Evolutionary conservation across 2,888 invertebrate species (phyloP).

Genomic region (Therioaphis trifolii): DNA sequence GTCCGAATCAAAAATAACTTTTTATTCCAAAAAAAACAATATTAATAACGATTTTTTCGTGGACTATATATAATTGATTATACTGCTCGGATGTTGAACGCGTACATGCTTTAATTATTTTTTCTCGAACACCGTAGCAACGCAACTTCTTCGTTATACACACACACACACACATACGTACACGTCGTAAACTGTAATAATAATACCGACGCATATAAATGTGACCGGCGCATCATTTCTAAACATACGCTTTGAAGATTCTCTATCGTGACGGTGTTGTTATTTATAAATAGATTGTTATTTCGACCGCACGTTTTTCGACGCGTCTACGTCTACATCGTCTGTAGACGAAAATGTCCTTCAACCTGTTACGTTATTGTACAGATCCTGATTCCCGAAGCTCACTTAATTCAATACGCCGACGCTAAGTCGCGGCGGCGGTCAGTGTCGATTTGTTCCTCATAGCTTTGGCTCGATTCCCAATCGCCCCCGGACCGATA

Average conservation of each 20-base stretch:
- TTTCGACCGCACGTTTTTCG: background rate
- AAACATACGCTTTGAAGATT: background rate
- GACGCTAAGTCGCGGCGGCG: background rate
- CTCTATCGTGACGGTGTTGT: background rate
- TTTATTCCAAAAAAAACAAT: background rate
- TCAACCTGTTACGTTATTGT: conserved; percentile 3
- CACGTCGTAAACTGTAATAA: too few species aligned
- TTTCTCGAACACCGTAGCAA: background rate
- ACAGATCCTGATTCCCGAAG: background rate
- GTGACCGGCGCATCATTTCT: background rate
- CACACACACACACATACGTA: too few species aligned
- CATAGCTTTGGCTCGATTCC: background rate
- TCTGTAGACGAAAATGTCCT: background rate
- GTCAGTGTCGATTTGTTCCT: background rate
- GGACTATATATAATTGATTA: background rate
- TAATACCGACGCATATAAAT: too few species aligned
- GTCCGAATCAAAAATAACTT: conserved; percentile 7
- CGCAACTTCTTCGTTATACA: background rate
- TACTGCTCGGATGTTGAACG: background rate
- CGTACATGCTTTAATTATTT: background rate
- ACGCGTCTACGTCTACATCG: background rate
- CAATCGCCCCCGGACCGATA: background rate
- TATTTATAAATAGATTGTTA: background rate
- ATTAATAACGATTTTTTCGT: background rate
- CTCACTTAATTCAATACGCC: background rate